Conservation (phyloP, 2,888 invertebrate genomes). For the Lasioglossum morio region DNA sequence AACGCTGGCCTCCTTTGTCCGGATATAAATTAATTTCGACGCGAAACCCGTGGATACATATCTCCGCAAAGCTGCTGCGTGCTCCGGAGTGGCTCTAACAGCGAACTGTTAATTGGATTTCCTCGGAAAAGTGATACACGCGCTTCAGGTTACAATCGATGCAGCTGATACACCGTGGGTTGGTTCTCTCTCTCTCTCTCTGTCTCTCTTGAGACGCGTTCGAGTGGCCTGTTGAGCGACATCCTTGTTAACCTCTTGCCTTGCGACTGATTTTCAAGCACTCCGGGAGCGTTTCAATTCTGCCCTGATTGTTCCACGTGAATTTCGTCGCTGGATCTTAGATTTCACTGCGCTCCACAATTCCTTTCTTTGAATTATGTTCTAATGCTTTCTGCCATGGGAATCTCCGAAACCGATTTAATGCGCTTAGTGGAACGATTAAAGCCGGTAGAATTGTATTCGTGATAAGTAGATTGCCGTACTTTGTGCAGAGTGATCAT, state of each 20-base stretch:
- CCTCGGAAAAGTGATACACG: background rate
- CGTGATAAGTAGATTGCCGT: background rate
- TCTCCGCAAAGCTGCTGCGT: background rate
- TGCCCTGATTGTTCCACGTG: background rate
- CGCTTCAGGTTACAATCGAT: background rate
- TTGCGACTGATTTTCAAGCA: background rate
- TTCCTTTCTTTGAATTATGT: background rate
- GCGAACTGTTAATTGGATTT: background rate
- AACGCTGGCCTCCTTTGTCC: background rate
- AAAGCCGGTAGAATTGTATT: background rate
- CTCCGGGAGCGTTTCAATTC: background rate
- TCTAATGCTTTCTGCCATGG: background rate
- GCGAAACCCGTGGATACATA: background rate
- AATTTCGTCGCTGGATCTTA: background rate
- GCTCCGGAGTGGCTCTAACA: constrained; percentile 1
- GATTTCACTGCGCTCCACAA: background rate
- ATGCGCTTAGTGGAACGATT: background rate
- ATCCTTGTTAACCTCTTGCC: background rate
- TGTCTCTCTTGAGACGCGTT: background rate
- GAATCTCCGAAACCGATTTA: background rate
- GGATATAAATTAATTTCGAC: background rate
- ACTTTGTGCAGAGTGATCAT: background rate
- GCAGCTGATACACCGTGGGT: background rate
- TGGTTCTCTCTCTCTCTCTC: background rate
- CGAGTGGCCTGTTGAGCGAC: constrained; percentile 6